phyloP scores from a whole-genome alignment of 2,113 vertebrate species.

The Ptilorrhoa leucosticta region DNA sequence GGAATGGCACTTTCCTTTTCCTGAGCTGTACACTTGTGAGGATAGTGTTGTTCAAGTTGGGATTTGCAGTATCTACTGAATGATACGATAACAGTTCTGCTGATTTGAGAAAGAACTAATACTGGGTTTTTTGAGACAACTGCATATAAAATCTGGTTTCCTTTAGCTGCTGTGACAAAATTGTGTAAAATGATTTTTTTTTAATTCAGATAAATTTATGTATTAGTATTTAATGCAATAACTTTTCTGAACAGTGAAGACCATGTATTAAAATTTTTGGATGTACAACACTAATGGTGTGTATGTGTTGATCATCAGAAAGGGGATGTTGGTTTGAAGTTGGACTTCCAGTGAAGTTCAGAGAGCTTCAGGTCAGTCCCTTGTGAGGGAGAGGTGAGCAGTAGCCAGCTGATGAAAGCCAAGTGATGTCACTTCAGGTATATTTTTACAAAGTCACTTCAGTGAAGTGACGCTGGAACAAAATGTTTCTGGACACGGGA shows the following conservation, averaged over 20 bases:
- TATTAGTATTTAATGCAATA: not conserved
- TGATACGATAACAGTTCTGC: not conserved
- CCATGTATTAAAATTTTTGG: not conserved
- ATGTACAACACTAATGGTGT: not conserved
- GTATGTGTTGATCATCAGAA: not conserved
- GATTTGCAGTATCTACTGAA: not conserved
- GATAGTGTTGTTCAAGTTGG: not conserved
- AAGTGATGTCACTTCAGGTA: not conserved
- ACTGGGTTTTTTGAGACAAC: not conserved
- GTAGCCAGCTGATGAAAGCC: not conserved
- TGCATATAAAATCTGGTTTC: not conserved
- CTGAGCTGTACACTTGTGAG: not conserved
- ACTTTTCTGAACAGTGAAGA: not conserved
- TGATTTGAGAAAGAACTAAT: not conserved
- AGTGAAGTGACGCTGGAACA: not conserved
- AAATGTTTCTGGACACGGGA: not conserved
- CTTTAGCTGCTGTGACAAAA: not conserved
- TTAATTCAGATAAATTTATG: not conserved
- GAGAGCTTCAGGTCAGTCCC: not conserved
- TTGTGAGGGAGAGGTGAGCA: not conserved
- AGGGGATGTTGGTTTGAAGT: not conserved
- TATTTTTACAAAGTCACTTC: not conserved
- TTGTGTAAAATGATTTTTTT: not conserved
- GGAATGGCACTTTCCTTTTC: not conserved
- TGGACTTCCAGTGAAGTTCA: not conserved